phyloP scores from a whole-genome alignment of 2,797 vertebrate genomes.

The Clarias pachynema region DNA sequence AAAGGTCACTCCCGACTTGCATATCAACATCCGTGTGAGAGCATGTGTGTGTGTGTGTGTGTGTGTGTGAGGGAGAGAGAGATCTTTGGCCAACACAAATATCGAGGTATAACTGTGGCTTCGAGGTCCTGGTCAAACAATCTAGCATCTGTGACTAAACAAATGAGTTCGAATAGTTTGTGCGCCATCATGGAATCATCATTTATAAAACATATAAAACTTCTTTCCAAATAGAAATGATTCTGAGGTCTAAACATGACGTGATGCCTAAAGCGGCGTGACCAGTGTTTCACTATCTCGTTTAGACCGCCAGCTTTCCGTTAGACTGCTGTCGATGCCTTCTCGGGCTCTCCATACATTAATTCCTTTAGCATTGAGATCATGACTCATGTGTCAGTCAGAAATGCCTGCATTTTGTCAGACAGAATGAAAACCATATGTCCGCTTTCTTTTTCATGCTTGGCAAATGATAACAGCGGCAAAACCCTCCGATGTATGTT shows the following conservation, averaged over 20 bases:
- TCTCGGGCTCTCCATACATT: constrained; percentile 27
- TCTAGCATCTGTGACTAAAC: not conserved
- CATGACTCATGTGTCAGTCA: constrained; percentile 28
- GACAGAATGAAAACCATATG: constrained; percentile 44
- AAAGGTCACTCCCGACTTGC: constrained; percentile 61
- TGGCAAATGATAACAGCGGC: not conserved
- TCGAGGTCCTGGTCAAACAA: not conserved
- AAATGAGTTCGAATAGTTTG: not conserved
- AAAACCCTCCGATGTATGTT: constrained; percentile 10
- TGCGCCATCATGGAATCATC: not conserved
- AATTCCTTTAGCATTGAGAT: not conserved
- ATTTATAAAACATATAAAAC: not conserved
- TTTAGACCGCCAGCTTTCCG: not conserved
- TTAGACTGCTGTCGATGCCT: not conserved
- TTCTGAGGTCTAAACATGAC: not conserved
- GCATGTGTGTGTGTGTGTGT: constrained; percentile 54
- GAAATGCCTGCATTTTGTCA: constrained; percentile 32
- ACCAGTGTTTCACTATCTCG: not conserved
- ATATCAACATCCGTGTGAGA: constrained; percentile 62
- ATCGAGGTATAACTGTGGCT: constrained; percentile 34
- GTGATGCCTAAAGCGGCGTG: not conserved
- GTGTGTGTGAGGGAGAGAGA: not conserved
- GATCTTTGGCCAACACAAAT: constrained; percentile 46
- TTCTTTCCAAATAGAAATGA: not conserved
- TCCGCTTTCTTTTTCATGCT: constrained; percentile 19